Conservation (phyloP, 2,888 invertebrate species). For the Lampropteryx suffumata region DNA sequence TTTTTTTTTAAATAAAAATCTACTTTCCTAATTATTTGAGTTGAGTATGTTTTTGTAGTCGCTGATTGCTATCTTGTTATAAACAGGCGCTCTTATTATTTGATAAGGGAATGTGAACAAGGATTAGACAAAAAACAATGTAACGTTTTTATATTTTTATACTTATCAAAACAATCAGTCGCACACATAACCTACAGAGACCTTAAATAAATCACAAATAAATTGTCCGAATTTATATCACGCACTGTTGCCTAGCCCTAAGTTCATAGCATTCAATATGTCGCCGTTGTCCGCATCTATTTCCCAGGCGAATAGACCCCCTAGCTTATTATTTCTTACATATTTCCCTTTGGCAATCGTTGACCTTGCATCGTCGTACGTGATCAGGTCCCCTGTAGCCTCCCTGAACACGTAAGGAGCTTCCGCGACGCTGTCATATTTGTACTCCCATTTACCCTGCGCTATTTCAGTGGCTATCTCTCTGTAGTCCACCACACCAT, state of each 20-base stretch:
- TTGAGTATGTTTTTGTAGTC: too few species aligned
- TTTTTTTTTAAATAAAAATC: too few species aligned
- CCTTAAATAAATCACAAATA: slow-evolving; percentile 31
- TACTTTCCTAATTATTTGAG: too few species aligned
- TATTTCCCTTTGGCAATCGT: slow-evolving; percentile 76
- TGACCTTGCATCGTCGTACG: slow-evolving; percentile 74
- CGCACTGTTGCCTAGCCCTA: slow-evolving; percentile 70
- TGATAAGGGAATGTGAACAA: too few species aligned
- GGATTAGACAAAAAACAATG: not conserved
- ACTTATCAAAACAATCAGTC: slow-evolving; percentile 27
- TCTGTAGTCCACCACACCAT: slow-evolving; percentile 76
- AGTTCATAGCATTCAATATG: slow-evolving; percentile 74
- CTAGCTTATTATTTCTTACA: slow-evolving; percentile 73
- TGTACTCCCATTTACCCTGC: slow-evolving; percentile 72
- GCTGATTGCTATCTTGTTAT: too few species aligned
- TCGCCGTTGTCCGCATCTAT: slow-evolving; percentile 78
- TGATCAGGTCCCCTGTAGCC: slow-evolving; percentile 69
- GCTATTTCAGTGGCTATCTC: slow-evolving; percentile 72
- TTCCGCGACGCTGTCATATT: slow-evolving; percentile 71
- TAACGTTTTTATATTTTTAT: slow-evolving; percentile 19
- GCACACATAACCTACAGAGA: slow-evolving; percentile 29
- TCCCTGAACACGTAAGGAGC: slow-evolving; percentile 75
- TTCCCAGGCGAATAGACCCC: slow-evolving; percentile 77
- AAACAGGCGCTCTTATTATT: too few species aligned
- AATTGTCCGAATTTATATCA: slow-evolving; percentile 33